Evolutionary conservation across 2,888 invertebrate genomes (phyloP), one percentile per base, ranked within the genome.

Genomic region (Myopa testacea): DNA sequence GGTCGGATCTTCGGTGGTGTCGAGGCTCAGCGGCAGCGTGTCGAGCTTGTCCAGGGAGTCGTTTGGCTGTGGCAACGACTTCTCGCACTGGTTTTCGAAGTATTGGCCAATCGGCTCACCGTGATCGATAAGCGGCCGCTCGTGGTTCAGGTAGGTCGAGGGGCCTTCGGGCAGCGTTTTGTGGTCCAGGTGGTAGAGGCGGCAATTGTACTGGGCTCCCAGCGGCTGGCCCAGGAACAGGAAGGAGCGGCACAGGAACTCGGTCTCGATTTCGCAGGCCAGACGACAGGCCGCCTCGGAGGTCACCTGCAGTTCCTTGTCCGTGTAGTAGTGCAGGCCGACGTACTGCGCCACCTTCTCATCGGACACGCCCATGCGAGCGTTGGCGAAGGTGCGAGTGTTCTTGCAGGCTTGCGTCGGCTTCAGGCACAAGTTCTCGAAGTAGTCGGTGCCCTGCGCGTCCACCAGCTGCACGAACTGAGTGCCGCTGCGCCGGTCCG

Each of bases 331-430:
- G 87, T 97, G 96, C 0, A 97, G 91, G 0, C 95, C 95, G 0
- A 96, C 97, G 88, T 96, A 97, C 87, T 97, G 97, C 0, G 97
- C 94, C 37, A 97, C 95, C 89, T 96, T 96, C 88, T 96, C 96
- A 83, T 96, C 96, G 3, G 96, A 95, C 10, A 97, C 96, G 67
- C 97, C 97, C 83, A 97, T 93, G 82, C 95, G 92, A 10, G 97
- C 96, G 78, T 93, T 92, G 81, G 94, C 93, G 91, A 94, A 97
- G 77, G 93, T 90, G 75, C 96, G 92, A 83, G 93, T 94, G 62
- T 94, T 94, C 89, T 96, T 96, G 90, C 97, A 97, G 70, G 96
- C 96, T 86, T 96, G 95, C 81, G 93, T 93, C 78, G 95, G 93
- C 90, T 96, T 95, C 85, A 97, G 91, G 89, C 97, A 97, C 81